Evolutionary conservation across 2,797 vertebrate genomes (phyloP), one percentile per base, ranked within the genome.

Genomic region (Gila robusta): DNA sequence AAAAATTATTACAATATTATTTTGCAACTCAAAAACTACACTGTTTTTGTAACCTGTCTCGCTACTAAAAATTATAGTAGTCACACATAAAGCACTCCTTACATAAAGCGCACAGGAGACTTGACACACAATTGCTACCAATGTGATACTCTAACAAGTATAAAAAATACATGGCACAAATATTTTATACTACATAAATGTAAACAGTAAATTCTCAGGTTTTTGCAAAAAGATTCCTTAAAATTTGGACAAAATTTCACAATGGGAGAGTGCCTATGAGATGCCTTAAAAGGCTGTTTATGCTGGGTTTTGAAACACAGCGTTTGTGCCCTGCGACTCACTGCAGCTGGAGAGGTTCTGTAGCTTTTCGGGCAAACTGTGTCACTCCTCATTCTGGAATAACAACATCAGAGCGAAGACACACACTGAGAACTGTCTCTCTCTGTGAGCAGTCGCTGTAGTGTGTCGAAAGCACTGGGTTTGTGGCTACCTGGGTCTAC

Each of bases 301-400:
- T 56, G 59, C 62, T 69, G 23, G 83, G 32, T 84, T 84, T 69
- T 59, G 37, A 56, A 85, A 79, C 49, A 78, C 49, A 77, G 49
- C 21, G 76, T 64, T 77, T 62, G 62, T 77, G 78, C 62, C 85
- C 62, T 16, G 4, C 28, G n/a, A 64, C 71, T 86, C 78, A 76
- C 85, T 86, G 87, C 81, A 91, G 85, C 88, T 89, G 90, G 87
- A 91, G 73, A 81, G 5, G 67, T 62, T 87, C 85, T 88, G 76
- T 86, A 91, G 0, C 0, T 47, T 85, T 23, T 69, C 59, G 82
- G 86, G 69, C 32, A 87, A 74, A 84, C 81, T 86, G 81, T 72
- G 83, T 87, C 88, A 86, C 74, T 69, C 23, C 35, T 56, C 81
- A 54, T 70, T 74, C 66, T 62, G 26, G n/a, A 73, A 78, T 71